These are phyloP conservation scores for Ascidia mentula DNA, from an alignment of 23 tunicate genomes.

Conservation along the genomic window DNA sequence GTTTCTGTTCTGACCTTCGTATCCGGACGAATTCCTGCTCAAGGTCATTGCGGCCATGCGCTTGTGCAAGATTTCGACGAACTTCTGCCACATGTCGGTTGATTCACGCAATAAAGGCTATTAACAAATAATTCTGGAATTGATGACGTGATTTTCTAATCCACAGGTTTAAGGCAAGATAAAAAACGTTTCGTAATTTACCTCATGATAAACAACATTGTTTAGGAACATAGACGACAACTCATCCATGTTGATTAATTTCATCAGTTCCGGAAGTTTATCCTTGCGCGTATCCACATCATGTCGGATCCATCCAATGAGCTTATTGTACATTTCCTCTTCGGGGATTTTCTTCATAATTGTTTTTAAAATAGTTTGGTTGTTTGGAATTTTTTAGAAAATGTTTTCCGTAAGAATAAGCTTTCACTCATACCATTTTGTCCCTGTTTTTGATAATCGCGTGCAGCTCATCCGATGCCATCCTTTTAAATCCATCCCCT, in stretches of 20 bases:
- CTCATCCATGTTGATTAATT: neutral
- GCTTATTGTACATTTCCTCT: conserved; percentile 9
- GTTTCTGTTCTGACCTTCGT: too few relatives aligned
- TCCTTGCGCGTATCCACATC: neutral
- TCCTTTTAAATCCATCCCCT: neutral
- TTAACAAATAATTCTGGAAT: too few relatives aligned
- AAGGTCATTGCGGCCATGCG: too few relatives aligned
- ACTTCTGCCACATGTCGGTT: too few relatives aligned
- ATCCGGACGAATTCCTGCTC: too few relatives aligned
- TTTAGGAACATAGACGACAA: neutral
- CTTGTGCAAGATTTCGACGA: too few relatives aligned
- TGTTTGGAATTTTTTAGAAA: too few relatives aligned
- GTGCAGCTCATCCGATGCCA: neutral
- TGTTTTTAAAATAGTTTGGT: neutral
- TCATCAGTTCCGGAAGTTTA: neutral
- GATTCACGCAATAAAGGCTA: too few relatives aligned
- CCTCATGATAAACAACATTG: neutral
- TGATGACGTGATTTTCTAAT: too few relatives aligned
- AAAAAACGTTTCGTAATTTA: too few relatives aligned
- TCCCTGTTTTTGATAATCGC: neutral
- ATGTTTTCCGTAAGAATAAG: neutral
- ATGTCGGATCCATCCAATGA: conserved; percentile 5
- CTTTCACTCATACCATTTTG: neutral
- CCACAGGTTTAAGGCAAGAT: too few relatives aligned
- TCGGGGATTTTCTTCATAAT: neutral